Conservation (phyloP, 2,797 vertebrate species). For the Agapornis canus region DNA sequence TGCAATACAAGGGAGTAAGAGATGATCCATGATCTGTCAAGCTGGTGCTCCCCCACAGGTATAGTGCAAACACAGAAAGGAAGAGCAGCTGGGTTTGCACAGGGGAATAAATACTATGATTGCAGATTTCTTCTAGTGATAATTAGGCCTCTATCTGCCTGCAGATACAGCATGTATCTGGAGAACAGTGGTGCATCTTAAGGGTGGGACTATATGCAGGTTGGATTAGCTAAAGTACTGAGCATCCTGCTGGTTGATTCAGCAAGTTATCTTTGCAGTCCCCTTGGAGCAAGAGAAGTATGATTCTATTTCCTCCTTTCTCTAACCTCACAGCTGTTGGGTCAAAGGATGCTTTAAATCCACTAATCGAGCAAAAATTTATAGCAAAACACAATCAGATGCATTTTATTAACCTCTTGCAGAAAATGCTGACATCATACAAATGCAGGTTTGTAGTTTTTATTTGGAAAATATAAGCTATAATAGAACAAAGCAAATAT, state of each 20-base stretch:
- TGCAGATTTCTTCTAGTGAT: background rate
- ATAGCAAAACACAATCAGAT: slow-evolving; percentile 3
- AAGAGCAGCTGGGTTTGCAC: background rate
- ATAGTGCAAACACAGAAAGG: background rate
- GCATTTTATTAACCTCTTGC: background rate
- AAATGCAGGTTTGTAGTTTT: background rate
- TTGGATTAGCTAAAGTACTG: background rate
- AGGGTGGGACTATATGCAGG: background rate
- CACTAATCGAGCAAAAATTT: slow-evolving; percentile 10
- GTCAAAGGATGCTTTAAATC: slow-evolving; percentile 44
- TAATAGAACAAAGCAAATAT: background rate
- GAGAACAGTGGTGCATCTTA: background rate
- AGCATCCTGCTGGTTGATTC: background rate
- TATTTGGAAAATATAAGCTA: background rate
- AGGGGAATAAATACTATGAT: background rate
- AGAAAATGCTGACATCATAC: slow-evolving; percentile 13
- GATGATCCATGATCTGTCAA: background rate
- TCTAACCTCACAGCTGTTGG: slow-evolving; percentile 27
- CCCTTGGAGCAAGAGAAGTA: background rate
- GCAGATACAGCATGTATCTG: background rate
- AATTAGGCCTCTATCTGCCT: background rate
- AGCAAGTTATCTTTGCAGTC: background rate
- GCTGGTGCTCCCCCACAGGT: background rate
- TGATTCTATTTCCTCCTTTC: background rate
- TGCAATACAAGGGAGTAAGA: background rate